These are phyloP conservation scores for Lasioglossum calceatum DNA, from an alignment of 2,888 invertebrate species.

Conservation along the genomic window DNA sequence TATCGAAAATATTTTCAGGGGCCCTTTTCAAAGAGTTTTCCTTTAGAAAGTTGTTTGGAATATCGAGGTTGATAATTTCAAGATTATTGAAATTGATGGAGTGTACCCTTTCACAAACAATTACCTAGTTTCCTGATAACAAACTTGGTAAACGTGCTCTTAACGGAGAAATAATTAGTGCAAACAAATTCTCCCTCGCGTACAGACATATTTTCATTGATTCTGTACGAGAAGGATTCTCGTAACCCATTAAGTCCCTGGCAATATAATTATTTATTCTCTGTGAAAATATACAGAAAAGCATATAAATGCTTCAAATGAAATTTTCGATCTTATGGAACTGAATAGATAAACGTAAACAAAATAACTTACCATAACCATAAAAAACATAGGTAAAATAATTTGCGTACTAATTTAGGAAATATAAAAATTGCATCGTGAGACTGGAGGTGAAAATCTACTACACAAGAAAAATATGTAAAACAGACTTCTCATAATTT, in stretches of 20 bases:
- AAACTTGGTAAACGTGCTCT: background rate
- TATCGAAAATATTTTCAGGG: background rate
- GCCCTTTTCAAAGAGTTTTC: background rate
- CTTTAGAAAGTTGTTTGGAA: background rate
- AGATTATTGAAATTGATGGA: background rate
- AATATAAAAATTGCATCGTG: background rate
- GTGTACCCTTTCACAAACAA: background rate
- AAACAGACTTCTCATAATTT: background rate
- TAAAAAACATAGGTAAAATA: background rate
- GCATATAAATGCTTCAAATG: background rate
- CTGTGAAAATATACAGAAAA: background rate
- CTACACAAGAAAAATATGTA: background rate
- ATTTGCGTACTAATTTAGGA: background rate
- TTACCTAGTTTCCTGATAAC: background rate
- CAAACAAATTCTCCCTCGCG: background rate
- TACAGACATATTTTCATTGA: background rate
- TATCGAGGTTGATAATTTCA: background rate
- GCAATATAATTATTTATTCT: background rate
- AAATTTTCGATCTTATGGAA: background rate
- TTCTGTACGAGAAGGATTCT: background rate
- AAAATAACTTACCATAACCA: background rate
- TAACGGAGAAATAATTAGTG: background rate
- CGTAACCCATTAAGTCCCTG: background rate
- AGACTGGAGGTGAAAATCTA: background rate
- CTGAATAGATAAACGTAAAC: background rate